phyloP scores from a whole-genome alignment of 2,888 invertebrate species.

The Lepetodrilus schrolli region DNA sequence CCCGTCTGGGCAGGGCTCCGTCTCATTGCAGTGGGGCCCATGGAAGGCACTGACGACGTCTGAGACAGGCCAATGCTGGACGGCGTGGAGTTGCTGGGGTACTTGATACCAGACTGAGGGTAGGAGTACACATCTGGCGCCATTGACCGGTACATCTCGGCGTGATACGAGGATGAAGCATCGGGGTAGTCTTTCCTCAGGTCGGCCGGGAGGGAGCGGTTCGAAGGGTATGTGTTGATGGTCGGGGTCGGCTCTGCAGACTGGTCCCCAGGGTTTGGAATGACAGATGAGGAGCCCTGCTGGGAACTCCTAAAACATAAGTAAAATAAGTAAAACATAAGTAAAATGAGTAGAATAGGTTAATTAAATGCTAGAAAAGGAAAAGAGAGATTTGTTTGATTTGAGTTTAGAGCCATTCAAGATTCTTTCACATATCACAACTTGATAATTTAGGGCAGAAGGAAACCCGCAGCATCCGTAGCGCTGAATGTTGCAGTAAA shows the following conservation, averaged over 20 bases:
- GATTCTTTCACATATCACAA: no score
- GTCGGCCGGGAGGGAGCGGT: constrained; percentile 53
- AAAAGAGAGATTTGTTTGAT: no score
- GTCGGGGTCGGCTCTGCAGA: constrained; percentile 54
- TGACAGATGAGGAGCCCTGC: constrained; percentile 51
- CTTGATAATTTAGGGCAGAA: no score
- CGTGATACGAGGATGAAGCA: constrained; percentile 38
- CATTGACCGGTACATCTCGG: constrained; percentile 43
- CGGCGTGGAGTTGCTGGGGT: constrained; percentile 57
- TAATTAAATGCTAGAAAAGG: no score
- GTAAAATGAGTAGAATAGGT: no score
- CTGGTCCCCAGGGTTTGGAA: constrained; percentile 53
- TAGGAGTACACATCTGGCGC: constrained; percentile 54
- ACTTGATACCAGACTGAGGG: constrained; percentile 60
- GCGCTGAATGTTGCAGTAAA: no score
- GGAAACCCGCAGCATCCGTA: no score
- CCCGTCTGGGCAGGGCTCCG: constrained; percentile 57
- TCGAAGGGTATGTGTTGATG: constrained; percentile 52
- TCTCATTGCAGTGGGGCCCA: constrained; percentile 47
- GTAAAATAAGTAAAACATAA: no score
- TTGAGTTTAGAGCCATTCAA: no score
- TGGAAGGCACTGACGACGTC: constrained; percentile 44
- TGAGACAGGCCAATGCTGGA: constrained; percentile 54
- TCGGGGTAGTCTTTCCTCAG: constrained; percentile 57
- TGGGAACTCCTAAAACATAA: constrained; percentile 64